Base-by-base conservation (phyloP, 2,888 invertebrate species). In the Helobdella robusta region DNA sequence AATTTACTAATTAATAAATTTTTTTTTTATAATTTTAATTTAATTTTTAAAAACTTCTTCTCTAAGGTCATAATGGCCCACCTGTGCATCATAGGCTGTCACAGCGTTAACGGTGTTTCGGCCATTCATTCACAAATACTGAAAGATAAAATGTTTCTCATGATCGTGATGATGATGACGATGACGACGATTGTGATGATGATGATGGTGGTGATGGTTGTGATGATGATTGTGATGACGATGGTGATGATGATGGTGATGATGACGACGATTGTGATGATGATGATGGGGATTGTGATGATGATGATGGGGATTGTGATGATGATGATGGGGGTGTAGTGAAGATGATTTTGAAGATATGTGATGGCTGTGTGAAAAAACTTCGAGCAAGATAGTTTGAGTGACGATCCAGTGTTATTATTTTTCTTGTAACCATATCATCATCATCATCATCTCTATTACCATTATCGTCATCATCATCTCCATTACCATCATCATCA, bases 71-170 rank as follows among this genome's bases (percentile, higher is more conserved):
- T 98, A 79, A 99, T 99, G 98, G 98, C 98, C 0, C 86, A 93
- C 80, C 84, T 99, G 72, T 89, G 89, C 67, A 89, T 98, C 71
- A 89, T 98, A 64, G 97, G 95, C 61, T 88, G 93, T 0, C 97
- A 98, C 78, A 93, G 90, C 18, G 87, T 95, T 70, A 98, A 98
- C 78, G 98, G 98, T 52, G 98, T 99, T 1, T 98, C 98, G 0
- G 86, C 88, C 69, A 87, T 99, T 69, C 98, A 99, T 82, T 95
- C 98, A 0, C 90, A 95, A 67, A 94, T 99, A 75, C 85, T 99
- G 68, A 94, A 92, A 81, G 84, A 84, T 8, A 86, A 88, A 68
- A 82, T 94, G 84, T 87, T 82, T 81, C 85, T 87, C 81, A 81
- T n/a, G n/a, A n/a, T n/a, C n/a, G 6, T 50, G 11, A 15, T 8